Evolutionary conservation across 2,888 invertebrate genomes (phyloP).

Genomic region (Lithophane ornitopus): DNA sequence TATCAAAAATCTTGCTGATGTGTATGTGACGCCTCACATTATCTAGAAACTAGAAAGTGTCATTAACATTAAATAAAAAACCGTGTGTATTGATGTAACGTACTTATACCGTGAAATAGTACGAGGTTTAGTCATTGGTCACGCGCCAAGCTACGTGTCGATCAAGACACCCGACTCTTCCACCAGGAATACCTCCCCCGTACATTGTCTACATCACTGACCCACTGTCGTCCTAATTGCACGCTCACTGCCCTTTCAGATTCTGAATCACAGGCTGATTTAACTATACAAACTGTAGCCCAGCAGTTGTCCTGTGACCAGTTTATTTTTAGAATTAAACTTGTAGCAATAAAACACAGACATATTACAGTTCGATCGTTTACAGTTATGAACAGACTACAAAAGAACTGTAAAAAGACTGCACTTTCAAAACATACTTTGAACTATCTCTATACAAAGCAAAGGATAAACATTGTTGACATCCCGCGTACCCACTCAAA

Average conservation of each 20-base stretch:
- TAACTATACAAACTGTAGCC: conserved; percentile 45
- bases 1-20: conserved; percentile 20
- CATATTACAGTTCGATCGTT: conserved; percentile 4
- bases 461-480: conserved; percentile 75
- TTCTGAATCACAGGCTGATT: conserved; percentile 79
- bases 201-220: conserved; percentile 74
- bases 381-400: conserved; percentile 18
- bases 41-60: conserved; percentile 35
- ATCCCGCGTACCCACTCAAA: conserved; percentile 70
- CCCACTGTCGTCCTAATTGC: conserved; percentile 79
- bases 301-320: not conserved
- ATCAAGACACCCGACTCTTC: conserved; percentile 57
- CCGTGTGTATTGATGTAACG: conserved; percentile 42
- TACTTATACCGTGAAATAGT: conserved; percentile 58
- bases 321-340: conserved; percentile 14
- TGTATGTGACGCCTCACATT: conserved; percentile 14
- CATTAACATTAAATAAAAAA: conserved; percentile 34
- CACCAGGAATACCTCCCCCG: conserved; percentile 63
- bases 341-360: conserved; percentile 7
- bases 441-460: conserved; percentile 55
- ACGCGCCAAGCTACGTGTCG: conserved; percentile 72
- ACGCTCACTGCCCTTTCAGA: conserved; percentile 76
- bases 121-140: conserved; percentile 69
- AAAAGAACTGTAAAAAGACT: conserved; percentile 33
- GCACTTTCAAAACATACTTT: conserved; percentile 35